Base-by-base conservation (phyloP, 2,113 vertebrate genomes). In the Pseudopodoces humilis region DNA sequence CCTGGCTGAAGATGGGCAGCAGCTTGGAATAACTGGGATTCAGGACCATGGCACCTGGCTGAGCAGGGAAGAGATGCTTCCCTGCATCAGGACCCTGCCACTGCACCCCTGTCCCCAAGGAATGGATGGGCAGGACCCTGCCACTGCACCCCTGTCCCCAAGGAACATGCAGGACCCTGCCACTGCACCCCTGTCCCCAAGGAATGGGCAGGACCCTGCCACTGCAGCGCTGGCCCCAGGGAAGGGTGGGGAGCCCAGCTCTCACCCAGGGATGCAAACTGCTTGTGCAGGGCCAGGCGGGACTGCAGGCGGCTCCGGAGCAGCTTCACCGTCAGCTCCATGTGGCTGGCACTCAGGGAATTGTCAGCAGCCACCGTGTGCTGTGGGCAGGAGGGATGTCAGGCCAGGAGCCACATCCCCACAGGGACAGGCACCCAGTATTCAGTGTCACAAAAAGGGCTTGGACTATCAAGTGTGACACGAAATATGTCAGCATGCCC, bases 261-360 rank as follows among this genome's bases (percentile, higher is more conserved):
- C 98, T 91, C 97, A 99, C 99, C 99, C 0, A 99, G 97, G 5
- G 99, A 99, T 1, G 98, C 98, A 84, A 99, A 99, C 97, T 99
- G 99, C 91, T 99, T 99, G 95, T 99, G 99, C 63, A 99, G 97
- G 88, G 99, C 99, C 93, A 99, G 94, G 62, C 99, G 99, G 52
- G 99, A 99, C 97, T 98, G 98, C 68, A 99, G 97, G 52, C 99
- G 97, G 58, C 99, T 98, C 31, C 98, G 98, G 81, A 99, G 98
- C 77, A 99, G 97, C 91, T 99, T 99, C 97, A 99, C 98, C 2
- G 99, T 99, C 90, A 91, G 98, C 97, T 99, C 99, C 99, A 99
- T 99, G 97, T 99, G 99, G 96, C 99, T 99, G 93, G 99, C 98
- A 3, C 99, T 99, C 86, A 99, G 98, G 0, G 98, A 98, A 83